Percentiles rank a stretch among this genome's conserved stretches.
Conservation (phyloP, 2,797 vertebrate genomes). For the Streptopelia turtur region DNA sequence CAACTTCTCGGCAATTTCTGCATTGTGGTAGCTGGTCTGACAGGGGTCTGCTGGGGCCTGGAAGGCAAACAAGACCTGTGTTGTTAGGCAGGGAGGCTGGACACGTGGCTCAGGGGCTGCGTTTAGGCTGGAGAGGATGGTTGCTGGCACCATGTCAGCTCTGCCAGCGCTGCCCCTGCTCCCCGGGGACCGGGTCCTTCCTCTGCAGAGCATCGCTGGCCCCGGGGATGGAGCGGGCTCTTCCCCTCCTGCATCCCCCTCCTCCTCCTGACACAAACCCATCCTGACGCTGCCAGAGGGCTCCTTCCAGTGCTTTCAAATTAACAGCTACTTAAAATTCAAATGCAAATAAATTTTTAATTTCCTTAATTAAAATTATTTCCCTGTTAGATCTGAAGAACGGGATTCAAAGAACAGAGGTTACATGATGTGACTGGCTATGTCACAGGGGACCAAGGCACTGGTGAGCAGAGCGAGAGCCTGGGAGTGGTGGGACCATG, state of each 20-base stretch:
- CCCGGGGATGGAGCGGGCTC: fast-evolving
- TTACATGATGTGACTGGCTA: not conserved
- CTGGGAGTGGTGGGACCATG: fast-evolving
- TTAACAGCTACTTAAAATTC: constrained; percentile 59
- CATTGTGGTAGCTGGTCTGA: not conserved
- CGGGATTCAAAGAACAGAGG: not conserved
- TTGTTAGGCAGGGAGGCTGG: not conserved
- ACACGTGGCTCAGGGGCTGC: not conserved
- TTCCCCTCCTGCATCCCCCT: not conserved
- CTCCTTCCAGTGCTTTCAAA: not conserved
- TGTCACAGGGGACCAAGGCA: fast-evolving
- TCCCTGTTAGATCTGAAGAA: constrained; percentile 12
- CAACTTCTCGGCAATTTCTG: not conserved
- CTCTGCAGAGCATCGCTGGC: not conserved
- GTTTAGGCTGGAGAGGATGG: not conserved
- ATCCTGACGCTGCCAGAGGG: not conserved
- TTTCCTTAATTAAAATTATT: constrained; percentile 65
- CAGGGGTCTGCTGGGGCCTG: not conserved
- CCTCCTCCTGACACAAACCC: not conserved
- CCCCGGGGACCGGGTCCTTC: not conserved
- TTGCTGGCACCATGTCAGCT: not conserved
- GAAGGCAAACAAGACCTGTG: not conserved
- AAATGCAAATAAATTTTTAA: constrained; percentile 33
- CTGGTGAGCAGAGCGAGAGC: not conserved
- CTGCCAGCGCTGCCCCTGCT: not conserved